Evolutionary conservation across 1,140 invertebrate genomes (phyloP), one percentile per base, ranked within the genome.

Genomic region (Scaptomyza hsui): DNA sequence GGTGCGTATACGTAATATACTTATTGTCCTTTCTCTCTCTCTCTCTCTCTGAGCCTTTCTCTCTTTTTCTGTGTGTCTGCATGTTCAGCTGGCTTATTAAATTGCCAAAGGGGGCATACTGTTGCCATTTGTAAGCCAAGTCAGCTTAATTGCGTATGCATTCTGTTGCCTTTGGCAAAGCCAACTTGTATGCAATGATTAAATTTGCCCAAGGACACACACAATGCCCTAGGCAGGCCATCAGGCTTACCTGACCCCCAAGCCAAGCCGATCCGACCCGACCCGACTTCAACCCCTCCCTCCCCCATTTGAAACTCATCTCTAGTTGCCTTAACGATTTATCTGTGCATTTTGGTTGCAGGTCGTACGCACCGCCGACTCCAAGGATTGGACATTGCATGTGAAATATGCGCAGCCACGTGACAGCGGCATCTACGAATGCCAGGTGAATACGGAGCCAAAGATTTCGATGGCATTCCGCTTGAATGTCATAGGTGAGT

Each of bases 361-460:
- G 93, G 96, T 97, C 69, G 96, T 96, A 76, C 94, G 95, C 91
- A 95, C 95, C 75, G 95, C 96, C 82, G 96, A 96, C 90, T 96
- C 95, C 24, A 96, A 97, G 86, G 97, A 98, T 92, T 98, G 97
- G 97, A 97, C 96, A 57, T 92, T 98, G 68, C 96, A 97, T 92
- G 97, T 98, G 89, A 97, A 97, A 92, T 97, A 96, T 92, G 95
- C 97, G 5, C 96, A 97, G 91, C 92, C 95, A 82, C 93, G 96
- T 79, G 97, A 98, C 92, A 95, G 95, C 32, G 97, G 97, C 53
- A 94, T 97, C 68, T 90, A 98, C 93, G 97, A 98, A 92, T 98
- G 97, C 92, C 97, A 98, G 94, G 96, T 98, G 82, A 97, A 96
- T 93, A 97, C 97, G 6, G 96, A 97, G 92, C 97, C 97, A 52